A percentile compares a stretch with the other conserved stretches of the same genome.
phyloP scores from a whole-genome alignment of 2,113 vertebrate genomes.

The Pachyramphus minor region DNA sequence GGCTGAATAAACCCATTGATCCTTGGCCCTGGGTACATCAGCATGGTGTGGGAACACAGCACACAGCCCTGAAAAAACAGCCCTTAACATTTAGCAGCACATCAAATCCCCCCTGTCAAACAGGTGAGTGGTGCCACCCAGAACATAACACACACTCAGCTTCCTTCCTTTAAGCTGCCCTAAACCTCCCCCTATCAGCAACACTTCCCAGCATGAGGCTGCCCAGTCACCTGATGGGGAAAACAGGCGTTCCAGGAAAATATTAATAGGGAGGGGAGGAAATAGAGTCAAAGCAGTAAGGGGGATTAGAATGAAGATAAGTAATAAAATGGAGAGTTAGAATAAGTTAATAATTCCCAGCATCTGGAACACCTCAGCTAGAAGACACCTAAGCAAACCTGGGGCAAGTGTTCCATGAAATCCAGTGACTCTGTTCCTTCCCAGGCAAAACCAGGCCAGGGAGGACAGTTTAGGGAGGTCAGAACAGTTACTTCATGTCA shows the following conservation, averaged over 20 bases:
- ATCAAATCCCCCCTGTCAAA: neutral
- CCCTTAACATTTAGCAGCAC: neutral
- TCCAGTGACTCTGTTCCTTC: neutral
- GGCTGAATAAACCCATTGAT: neutral
- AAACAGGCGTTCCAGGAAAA: neutral
- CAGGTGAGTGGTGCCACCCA: neutral
- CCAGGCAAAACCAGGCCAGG: neutral
- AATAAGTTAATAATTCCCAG: neutral
- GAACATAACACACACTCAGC: accelerated
- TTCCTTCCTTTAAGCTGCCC: neutral
- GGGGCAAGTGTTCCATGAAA: neutral
- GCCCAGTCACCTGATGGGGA: neutral
- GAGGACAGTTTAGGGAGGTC: neutral
- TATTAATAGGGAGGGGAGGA: neutral
- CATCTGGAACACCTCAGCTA: neutral
- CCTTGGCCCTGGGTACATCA: neutral
- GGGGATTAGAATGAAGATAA: neutral
- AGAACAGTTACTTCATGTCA: neutral
- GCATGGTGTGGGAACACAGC: neutral
- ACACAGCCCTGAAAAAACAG: neutral
- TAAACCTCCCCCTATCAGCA: neutral
- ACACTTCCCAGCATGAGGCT: neutral
- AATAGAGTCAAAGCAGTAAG: neutral
- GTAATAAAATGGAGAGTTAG: neutral
- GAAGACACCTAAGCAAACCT: neutral